A percentile compares a stretch with the other conserved stretches of the same genome.
phyloP scores from a whole-genome alignment of 2,888 invertebrate genomes.

The Brachyptera putata region DNA sequence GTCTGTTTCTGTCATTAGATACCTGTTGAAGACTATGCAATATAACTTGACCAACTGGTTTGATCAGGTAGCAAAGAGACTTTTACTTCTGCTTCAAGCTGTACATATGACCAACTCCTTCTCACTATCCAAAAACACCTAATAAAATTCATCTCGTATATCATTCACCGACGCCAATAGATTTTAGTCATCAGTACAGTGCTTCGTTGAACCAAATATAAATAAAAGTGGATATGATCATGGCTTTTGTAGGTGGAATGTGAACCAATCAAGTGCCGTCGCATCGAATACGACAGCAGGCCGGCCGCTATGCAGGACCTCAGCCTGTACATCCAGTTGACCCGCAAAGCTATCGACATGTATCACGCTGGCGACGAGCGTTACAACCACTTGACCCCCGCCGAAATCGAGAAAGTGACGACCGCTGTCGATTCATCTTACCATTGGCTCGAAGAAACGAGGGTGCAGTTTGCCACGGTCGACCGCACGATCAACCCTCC shows the following conservation, averaged over 20 bases:
- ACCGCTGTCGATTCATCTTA: slow-evolving; percentile 66
- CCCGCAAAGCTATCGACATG: slow-evolving; percentile 73
- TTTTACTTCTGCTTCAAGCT: no score
- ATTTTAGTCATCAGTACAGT: no score
- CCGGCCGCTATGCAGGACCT: slow-evolving; percentile 77
- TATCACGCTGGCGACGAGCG: slow-evolving; percentile 52
- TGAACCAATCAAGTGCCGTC: slow-evolving; percentile 83
- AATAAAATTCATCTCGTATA: no score
- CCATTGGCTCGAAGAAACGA: slow-evolving; percentile 77
- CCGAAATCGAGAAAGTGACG: slow-evolving; percentile 73
- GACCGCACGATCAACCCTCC: slow-evolving; percentile 70
- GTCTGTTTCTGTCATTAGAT: no score
- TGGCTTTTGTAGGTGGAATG: slow-evolving; percentile 63
- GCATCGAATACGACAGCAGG: slow-evolving; percentile 74
- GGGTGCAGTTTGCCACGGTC: slow-evolving; percentile 59
- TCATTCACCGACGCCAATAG: no score
- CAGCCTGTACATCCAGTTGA: slow-evolving; percentile 68
- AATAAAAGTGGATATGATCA: no score
- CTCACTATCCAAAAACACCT: no score
- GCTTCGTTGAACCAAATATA: no score
- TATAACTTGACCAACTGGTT: no score
- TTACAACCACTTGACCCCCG: slow-evolving; percentile 69
- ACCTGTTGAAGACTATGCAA: no score
- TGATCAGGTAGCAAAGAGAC: no score
- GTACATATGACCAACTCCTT: no score